Conservation (phyloP, 2,113 vertebrate species). For the Stigmatopora nigra region DNA sequence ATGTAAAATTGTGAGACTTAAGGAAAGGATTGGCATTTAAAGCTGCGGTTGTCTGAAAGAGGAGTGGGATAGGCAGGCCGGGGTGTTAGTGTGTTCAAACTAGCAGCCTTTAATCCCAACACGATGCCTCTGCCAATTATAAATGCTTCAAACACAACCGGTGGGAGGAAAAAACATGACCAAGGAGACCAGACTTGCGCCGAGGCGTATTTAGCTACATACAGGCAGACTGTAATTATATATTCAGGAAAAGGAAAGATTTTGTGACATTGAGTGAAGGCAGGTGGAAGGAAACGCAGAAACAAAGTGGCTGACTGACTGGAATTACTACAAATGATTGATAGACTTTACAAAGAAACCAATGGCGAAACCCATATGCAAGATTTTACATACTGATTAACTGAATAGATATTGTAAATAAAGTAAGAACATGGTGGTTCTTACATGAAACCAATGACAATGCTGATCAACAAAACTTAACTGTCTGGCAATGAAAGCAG, state of each 20-base stretch:
- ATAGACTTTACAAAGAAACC: not conserved
- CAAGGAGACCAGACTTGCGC: slow-evolving; percentile 69
- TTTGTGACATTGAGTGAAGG: slow-evolving; percentile 68
- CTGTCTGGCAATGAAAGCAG: no score
- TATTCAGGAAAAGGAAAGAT: slow-evolving; percentile 73
- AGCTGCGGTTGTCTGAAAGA: slow-evolving; percentile 30
- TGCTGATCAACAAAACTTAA: not conserved
- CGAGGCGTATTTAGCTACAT: slow-evolving; percentile 76
- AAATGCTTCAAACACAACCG: slow-evolving; percentile 71
- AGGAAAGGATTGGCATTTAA: slow-evolving; percentile 26
- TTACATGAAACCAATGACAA: not conserved
- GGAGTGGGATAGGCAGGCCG: slow-evolving; percentile 13
- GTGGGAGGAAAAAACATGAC: slow-evolving; percentile 77
- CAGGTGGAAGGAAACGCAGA: not conserved
- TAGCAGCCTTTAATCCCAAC: slow-evolving; percentile 74
- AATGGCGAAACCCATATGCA: not conserved
- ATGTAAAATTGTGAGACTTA: not conserved
- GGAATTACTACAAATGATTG: slow-evolving; percentile 4
- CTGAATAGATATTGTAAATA: not conserved
- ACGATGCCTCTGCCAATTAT: slow-evolving; percentile 75
- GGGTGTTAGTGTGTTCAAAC: slow-evolving; percentile 66
- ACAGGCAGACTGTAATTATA: slow-evolving; percentile 78
- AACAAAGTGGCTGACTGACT: not conserved
- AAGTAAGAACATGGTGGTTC: not conserved
- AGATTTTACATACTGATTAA: not conserved